Evolutionary conservation across 92 coral and sea anemone genomes (phyloP), one percentile per base, ranked within the genome.

Genomic region (Epizoanthus ramosus): DNA sequence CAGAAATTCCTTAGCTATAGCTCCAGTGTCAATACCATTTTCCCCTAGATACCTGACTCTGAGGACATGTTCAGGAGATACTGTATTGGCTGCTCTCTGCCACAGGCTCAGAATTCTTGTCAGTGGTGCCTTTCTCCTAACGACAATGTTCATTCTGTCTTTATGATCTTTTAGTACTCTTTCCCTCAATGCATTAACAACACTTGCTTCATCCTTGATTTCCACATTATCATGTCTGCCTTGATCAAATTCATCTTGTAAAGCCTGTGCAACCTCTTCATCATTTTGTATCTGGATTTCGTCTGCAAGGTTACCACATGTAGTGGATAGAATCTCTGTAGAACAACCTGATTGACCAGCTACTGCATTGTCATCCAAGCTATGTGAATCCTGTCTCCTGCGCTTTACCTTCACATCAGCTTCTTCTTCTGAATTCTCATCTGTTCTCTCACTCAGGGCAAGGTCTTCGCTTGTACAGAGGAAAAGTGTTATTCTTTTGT

Each of bases 11-110:
- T 77, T 80, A 7, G 92, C 84, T 60, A 92, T 19, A 23, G 91
- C 92, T 33, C 92, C 92, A 13, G 75, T 54, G 58, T 92, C 95
- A 58, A 89, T 92, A 10, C 91, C 95, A 57, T 67, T 21, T 59
- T 92, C 93, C 8, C 95, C 95, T 59, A 73, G 57, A 59, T 56
- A 92, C 28, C 81, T 84, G 61, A 92, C 88, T 71, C 91, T 80
- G 13, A 87, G 87, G 54, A 84, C 25, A 39, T 80, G 73, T 28
- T 87, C 81, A 47, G 86, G 83, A 59, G 86, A 69, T 52, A 65
- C 21, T 80, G 83, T 83, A 39, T 72, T 87, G 63, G 60, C 45
- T 65, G 81, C 93, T 77, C 96, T 81, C 53, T 73, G 63, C 93
- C 96, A 92, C 71, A 92, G 83, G 47, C 64, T 57, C 50, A 92